These are phyloP conservation scores for Philaenus spumarius DNA, from an alignment of 1,140 invertebrate genomes.

Conservation along the genomic window DNA sequence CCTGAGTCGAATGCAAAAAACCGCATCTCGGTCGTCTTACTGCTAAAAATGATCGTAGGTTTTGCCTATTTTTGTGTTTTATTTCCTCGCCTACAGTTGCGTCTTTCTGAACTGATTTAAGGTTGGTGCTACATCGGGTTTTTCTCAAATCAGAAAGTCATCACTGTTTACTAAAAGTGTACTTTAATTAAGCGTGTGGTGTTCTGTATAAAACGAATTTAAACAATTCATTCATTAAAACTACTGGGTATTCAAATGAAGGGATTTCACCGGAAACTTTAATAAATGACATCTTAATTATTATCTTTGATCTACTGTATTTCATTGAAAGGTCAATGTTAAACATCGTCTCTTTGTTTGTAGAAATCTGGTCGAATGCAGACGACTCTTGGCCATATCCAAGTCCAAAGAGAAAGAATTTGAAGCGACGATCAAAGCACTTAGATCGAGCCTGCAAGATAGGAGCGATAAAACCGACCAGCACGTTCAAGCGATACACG, in stretches of 20 bases:
- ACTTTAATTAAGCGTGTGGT: no score
- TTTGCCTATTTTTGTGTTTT: no score
- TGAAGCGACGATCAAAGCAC: background rate
- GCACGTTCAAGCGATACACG: background rate
- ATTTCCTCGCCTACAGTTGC: no score
- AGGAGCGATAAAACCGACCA: background rate
- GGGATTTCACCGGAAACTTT: background rate
- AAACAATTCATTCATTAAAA: background rate
- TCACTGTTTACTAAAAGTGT: no score
- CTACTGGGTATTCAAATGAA: background rate
- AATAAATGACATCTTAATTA: background rate
- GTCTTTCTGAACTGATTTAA: no score
- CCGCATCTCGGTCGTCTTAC: no score
- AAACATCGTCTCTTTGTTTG: background rate
- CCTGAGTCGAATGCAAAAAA: no score
- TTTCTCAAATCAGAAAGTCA: no score
- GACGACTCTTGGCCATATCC: background rate
- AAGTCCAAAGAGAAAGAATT: constrained; percentile 11
- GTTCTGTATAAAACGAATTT: no score
- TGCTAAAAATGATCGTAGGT: no score
- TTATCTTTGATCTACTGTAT: background rate
- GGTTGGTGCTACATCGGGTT: no score
- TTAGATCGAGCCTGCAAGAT: background rate
- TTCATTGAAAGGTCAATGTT: background rate
- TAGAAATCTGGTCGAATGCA: background rate